Evolutionary conservation across 2,888 invertebrate genomes (phyloP).

Genomic region (Netelia melanura): DNA sequence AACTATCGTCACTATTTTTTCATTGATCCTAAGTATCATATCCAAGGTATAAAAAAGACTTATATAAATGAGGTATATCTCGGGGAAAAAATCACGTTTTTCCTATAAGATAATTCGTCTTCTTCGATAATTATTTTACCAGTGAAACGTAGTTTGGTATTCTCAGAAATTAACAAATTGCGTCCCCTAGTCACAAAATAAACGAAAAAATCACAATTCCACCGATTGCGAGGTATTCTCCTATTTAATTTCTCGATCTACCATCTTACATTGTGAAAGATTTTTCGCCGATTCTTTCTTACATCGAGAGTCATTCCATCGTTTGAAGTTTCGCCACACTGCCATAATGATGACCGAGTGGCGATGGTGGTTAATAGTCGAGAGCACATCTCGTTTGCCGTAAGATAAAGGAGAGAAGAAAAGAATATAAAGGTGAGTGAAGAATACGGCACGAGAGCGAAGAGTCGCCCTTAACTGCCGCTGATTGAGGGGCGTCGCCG

Average conservation of each 20-base stretch:
- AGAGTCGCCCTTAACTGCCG: conserved; percentile 70
- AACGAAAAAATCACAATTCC: background rate
- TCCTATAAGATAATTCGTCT: no score
- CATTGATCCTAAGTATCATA: no score
- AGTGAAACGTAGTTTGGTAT: no score
- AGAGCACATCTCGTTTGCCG: conserved; percentile 11
- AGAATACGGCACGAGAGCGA: conserved; percentile 58
- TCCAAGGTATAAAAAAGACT: no score
- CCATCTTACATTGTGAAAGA: background rate
- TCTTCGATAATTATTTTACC: no score
- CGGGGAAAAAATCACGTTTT: no score
- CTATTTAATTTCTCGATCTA: background rate
- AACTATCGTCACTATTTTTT: no score
- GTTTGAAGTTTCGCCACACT: background rate
- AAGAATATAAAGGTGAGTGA: conserved; percentile 38
- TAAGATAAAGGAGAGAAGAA: conserved; percentile 4
- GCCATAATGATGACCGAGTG: background rate
- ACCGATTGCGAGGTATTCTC: background rate
- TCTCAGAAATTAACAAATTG: no score
- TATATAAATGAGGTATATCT: no score
- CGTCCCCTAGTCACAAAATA: background rate
- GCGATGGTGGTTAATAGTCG: conserved; percentile 28
- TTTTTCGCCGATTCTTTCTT: conserved; percentile 15
- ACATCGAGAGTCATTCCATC: background rate
- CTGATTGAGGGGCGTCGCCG: conserved; percentile 77